phyloP scores from a whole-genome alignment of 2,113 vertebrate species.

The Montifringilla adamsi region DNA sequence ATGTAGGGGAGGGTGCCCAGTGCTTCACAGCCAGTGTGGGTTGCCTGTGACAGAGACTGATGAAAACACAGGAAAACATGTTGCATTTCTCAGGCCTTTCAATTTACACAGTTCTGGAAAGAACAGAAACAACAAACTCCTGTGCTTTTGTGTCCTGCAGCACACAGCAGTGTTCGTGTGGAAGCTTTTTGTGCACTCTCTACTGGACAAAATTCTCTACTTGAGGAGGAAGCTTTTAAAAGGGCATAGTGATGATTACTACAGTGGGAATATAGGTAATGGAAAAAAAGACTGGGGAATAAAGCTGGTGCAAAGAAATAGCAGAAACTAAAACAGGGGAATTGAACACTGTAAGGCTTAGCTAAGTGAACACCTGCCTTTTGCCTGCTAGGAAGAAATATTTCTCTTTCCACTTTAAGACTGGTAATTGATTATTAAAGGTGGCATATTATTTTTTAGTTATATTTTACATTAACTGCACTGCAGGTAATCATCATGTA shows the following conservation, averaged over 20 bases:
- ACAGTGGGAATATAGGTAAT: neutral
- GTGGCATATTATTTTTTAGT: neutral
- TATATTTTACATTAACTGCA: neutral
- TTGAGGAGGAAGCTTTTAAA: neutral
- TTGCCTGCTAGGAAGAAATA: neutral
- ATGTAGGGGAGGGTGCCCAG: neutral
- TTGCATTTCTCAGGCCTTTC: neutral
- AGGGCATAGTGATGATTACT: neutral
- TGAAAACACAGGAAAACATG: neutral
- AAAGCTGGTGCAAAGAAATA: neutral
- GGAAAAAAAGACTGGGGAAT: neutral
- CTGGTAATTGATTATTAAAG: slow-evolving; percentile 10
- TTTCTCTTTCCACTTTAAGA: neutral
- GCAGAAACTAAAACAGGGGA: neutral
- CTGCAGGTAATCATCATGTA: neutral
- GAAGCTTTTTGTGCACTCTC: neutral
- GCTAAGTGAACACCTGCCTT: neutral
- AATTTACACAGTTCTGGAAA: neutral
- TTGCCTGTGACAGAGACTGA: neutral
- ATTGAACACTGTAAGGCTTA: neutral
- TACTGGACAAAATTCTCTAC: neutral
- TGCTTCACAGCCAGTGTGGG: neutral
- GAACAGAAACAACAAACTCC: neutral
- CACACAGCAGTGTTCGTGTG: neutral
- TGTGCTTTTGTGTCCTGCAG: neutral